phyloP scores from a whole-genome alignment of 2,888 invertebrate species.

The Coenonympha arcania region DNA sequence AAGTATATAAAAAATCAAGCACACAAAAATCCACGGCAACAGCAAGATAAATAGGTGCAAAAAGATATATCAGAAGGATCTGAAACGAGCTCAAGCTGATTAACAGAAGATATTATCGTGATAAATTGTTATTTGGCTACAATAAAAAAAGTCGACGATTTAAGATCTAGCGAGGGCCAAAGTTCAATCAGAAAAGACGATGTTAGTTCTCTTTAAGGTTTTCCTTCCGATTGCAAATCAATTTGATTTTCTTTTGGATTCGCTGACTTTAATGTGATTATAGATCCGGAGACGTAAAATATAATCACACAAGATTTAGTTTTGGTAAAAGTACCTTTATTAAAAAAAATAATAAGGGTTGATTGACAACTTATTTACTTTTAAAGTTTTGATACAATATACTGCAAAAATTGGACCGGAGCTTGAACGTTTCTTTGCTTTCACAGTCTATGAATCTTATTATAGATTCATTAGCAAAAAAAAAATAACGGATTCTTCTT shows the following conservation, averaged over 20 bases:
- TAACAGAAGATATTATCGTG: not conserved
- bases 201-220: too few species aligned
- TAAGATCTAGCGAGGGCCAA: too few species aligned
- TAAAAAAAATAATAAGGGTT: too few species aligned
- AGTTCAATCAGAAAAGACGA: not conserved
- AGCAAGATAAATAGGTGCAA: too few species aligned
- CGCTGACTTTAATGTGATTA: not conserved
- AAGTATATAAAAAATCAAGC: not conserved
- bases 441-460: not conserved
- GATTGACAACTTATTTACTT: not conserved
- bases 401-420: conserved; percentile 1
- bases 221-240: too few species aligned
- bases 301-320: too few species aligned
- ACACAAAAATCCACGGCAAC: not conserved
- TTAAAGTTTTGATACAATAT: not conserved
- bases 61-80: too few species aligned
- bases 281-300: too few species aligned
- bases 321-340: too few species aligned
- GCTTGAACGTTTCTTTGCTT: not conserved
- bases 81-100: too few species aligned
- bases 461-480: conserved; percentile 3
- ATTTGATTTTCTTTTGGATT: too few species aligned
- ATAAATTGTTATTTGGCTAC: not conserved
- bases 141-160: not conserved
- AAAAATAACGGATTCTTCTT: not conserved